Evolutionary conservation across 1,140 invertebrate genomes (phyloP).

Genomic region (Drosophila leontia): DNA sequence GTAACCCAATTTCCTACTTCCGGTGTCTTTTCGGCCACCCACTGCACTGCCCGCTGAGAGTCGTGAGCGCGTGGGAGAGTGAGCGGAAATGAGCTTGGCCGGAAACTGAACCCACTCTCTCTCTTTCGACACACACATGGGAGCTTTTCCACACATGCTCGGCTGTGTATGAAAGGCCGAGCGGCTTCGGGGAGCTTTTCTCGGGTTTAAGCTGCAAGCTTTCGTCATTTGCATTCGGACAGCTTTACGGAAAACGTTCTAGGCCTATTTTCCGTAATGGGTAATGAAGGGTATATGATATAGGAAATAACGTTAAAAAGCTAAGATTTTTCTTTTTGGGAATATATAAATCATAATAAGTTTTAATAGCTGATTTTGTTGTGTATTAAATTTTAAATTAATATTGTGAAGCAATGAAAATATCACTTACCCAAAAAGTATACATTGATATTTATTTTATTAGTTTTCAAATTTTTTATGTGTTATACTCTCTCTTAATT

Average conservation of each 20-base stretch:
- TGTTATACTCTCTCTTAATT: neutral
- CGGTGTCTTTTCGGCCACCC: conserved; percentile 67
- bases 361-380: no score
- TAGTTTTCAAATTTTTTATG: neutral
- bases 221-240: conserved; percentile 48
- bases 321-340: neutral
- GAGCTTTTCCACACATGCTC: conserved; percentile 61
- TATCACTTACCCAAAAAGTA: neutral
- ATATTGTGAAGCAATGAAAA: neutral
- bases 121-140: conserved; percentile 23
- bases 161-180: conserved; percentile 21
- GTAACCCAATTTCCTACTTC: conserved; percentile 77
- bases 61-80: conserved; percentile 46
- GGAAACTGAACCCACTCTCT: conserved; percentile 55
- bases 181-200: conserved; percentile 45
- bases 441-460: neutral
- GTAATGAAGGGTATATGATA: neutral
- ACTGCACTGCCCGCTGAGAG: conserved; percentile 11
- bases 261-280: neutral
- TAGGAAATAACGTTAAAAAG: no score
- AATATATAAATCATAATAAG: no score
- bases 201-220: conserved; percentile 53
- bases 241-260: conserved; percentile 34
- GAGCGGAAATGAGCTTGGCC: conserved; percentile 73
- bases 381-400: no score